These are phyloP conservation scores for Criorhina ranunculi DNA, from an alignment of 2,888 invertebrate genomes.

Conservation along the genomic window DNA sequence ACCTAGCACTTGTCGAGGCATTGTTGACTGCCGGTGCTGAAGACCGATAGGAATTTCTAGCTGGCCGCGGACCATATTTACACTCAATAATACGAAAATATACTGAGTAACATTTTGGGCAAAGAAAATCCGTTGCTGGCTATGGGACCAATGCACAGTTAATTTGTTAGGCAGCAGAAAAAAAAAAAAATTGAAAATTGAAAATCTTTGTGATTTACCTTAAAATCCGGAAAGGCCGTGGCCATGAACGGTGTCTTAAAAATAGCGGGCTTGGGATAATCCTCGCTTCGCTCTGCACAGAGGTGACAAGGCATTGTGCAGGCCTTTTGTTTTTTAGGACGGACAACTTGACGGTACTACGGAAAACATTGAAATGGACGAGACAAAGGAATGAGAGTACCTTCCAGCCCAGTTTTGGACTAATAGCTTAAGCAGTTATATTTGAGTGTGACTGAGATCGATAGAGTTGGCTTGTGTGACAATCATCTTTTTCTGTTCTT, in stretches of 20 bases:
- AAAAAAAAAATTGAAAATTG: too few species aligned
- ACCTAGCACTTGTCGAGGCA: not conserved
- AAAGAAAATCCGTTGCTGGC: slow-evolving; percentile 15
- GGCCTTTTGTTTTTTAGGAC: not conserved
- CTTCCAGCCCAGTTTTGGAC: too few species aligned
- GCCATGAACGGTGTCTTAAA: slow-evolving; percentile 21
- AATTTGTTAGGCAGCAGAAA: too few species aligned
- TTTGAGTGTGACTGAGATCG: too few species aligned
- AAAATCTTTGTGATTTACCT: too few species aligned
- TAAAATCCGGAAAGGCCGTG: slow-evolving; percentile 2
- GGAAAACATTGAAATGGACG: too few species aligned
- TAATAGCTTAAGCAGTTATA: too few species aligned
- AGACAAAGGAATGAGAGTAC: too few species aligned
- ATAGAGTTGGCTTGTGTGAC: too few species aligned
- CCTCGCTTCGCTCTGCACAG: slow-evolving; percentile 14
- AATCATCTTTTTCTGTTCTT: too few species aligned
- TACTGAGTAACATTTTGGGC: slow-evolving; percentile 13
- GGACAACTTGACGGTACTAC: too few species aligned
- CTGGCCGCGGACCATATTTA: not conserved
- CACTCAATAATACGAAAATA: slow-evolving; percentile 19
- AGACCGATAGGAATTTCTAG: not conserved
- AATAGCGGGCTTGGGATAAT: slow-evolving; percentile 14
- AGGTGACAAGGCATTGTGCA: slow-evolving; percentile 15
- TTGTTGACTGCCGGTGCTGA: not conserved
- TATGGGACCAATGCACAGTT: not conserved